Evolutionary conservation across 2,113 vertebrate species (phyloP), one percentile per base, ranked within the genome.

Genomic region (Catharus minimus): DNA sequence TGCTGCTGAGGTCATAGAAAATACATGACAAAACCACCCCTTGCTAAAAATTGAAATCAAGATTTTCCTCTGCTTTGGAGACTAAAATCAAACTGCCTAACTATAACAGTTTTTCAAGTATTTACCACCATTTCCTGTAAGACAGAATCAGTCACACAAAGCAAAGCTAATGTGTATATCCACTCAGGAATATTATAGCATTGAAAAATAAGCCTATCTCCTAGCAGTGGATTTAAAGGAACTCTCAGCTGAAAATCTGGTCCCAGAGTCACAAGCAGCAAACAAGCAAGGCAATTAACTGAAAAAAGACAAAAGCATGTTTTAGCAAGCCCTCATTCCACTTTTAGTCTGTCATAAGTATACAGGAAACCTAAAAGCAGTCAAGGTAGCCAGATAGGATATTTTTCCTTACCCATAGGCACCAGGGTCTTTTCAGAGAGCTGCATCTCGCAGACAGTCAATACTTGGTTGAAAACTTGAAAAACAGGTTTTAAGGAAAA

Each of bases 381-480:
- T 24, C 36, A 73, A 73, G 6, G n/a, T 11, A 92, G 27, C 19
- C 71, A 60, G 61, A 72, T 13, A 86, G 47, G 26, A 90, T 89
- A 88, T 69, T 53, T 60, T 93, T 95, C 96, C 97, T 98, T 95
- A 98, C 97, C 95, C 82, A 69, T 14, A 91, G 88, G 41, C 72
- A 86, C 44, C 44, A 12, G 28, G 56, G 52, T 96, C 95, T 87
- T 96, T 89, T 61, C 77, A 84, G 75, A 95, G 60, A 78, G 27
- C 30, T 69, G 33, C 93, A 76, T 93, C 92, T 91, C 2, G 16
- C 60, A 93, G 95, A 44, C 9, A 41, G 94, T 47, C 10, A 33
- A 53, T 82, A 77, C 64, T 88, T 94, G 82, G 86, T 83, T 62
- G 76, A 86, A 93, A 96, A 97, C 97, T 95, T 79, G 96, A 97